Base-by-base conservation (phyloP, 2,888 invertebrate species). In the Macropis europaea region DNA sequence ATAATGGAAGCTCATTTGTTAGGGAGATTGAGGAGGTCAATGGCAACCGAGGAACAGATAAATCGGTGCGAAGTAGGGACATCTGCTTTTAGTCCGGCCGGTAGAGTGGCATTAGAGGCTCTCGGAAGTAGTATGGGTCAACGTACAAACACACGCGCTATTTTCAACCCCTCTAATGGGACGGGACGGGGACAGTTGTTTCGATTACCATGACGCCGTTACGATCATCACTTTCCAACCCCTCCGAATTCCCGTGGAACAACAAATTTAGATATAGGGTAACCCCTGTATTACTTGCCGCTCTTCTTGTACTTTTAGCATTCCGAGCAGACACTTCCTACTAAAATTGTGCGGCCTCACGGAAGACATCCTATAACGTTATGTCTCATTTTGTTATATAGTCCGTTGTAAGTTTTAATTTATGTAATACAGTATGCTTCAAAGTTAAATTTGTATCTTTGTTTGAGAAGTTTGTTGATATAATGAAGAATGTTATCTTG, bases 121-220 rank as follows among this genome's bases (percentile, higher is more conserved):
- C 24, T 36, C 19, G 60, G 36, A 64, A 73, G 60, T 47, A 42
- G 60, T 32, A 45, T 34, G n/a, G 66, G 72, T 63, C 69, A 69
- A 36, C 50, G 72, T 40, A 57, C 48, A 56, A 56, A 32, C 60
- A 28, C 43, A 26, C 40, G 28, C 28, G 45, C 19, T 57, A 56
- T 56, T 73, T 57, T 56, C 70, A 52, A 42, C 56, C 30, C 38
- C 40, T 45, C 52, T 56, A 57, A 60, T 52, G 52, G 42, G 19
- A 6, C 42, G 9, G 34, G 38, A 40, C 28, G 26, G 47, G 6
- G 38, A 36, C 48, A 15, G 61, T 40, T 62, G 57, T 61, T 64
- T 64, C 60, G 56, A 64, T 73, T 56, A 62, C 26, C n/a, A 40
- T 17, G 45, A 40, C 15, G 5, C n/a, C 11, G 40, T 42, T 45